Base-by-base conservation (phyloP, 2,797 vertebrate genomes). In the Schizothorax lantsangensis region DNA sequence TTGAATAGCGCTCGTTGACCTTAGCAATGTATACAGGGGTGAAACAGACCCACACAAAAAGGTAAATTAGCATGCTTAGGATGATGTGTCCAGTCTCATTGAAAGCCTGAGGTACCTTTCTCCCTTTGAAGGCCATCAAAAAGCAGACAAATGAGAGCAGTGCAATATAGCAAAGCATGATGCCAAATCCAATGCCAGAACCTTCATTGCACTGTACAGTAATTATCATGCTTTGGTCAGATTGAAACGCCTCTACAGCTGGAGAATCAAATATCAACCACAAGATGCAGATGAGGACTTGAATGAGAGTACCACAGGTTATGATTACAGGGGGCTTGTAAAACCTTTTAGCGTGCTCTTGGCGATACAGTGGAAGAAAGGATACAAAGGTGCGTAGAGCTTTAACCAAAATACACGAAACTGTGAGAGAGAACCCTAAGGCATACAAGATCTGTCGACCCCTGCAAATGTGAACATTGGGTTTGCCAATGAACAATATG, bases 31-130 rank as follows among this genome's bases (percentile, higher is more conserved):
- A 94, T 38, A 93, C 88, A 7, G 93, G 94, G n/a, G 93, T 93
- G 79, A 94, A 94, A 73, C 92, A 91, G 40, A 94, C 88, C 94
- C 94, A 94, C 17, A 94, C 93, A 90, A 94, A 94, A 36, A 94
- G 86, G 82, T 93, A 93, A 43, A 94, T 89, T 30, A 94, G 83
- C 92, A 94, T 93, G 88, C 94, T 93, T 73, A 94, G 92, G 64
- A 87, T 91, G 84, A 92, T 89, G 68, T 90, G 89, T 23, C 91
- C 90, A 1, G 93, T 91, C 74, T 93, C 91, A 17, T 92, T 93
- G 78, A 91, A 93, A 8, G 90, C 88, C 0, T 92, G 90, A 9
- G 92, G 92, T 52, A 93, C 89, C 82, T 93, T 93, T 68, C 93
- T 89, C 9, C 90, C 91, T 81, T 92, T 94, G 87, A 92, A 91